These are phyloP conservation scores for Dolichopus griseipennis DNA, from an alignment of 2,888 invertebrate species.

Conservation along the genomic window DNA sequence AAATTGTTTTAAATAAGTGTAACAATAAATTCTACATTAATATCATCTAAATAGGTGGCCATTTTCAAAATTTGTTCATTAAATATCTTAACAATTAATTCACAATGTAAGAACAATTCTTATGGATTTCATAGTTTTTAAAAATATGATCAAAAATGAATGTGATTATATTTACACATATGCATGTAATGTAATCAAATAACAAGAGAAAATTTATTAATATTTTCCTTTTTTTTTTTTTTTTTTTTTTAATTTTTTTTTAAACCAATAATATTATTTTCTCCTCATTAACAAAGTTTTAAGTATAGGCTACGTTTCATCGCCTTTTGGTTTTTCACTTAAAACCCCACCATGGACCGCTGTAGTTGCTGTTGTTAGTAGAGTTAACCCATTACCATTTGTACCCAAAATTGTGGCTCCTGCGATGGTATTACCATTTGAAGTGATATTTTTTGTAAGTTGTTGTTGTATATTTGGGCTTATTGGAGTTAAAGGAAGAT, in stretches of 20 bases:
- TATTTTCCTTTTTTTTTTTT: constrained; percentile 19
- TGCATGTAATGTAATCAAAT: constrained; percentile 15
- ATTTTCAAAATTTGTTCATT: constrained; percentile 5
- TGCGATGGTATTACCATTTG: constrained; percentile 24
- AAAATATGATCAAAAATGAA: neutral
- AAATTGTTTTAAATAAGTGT: neutral
- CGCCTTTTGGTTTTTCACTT: constrained; percentile 26
- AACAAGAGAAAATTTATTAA: constrained; percentile 17
- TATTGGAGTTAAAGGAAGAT: constrained; percentile 39
- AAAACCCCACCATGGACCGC: constrained; percentile 23
- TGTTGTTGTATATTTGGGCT: constrained; percentile 34
- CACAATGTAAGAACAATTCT: neutral
- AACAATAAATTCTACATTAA: neutral
- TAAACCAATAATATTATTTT: constrained; percentile 23
- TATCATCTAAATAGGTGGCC: neutral
- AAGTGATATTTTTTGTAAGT: constrained; percentile 20
- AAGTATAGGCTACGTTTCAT: constrained; percentile 46
- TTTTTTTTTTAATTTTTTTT: constrained; percentile 28
- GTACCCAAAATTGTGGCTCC: constrained; percentile 22
- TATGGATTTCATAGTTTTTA: neutral
- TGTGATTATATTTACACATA: neutral
- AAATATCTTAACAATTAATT: neutral
- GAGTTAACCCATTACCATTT: constrained; percentile 23
- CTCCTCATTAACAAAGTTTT: constrained; percentile 43
- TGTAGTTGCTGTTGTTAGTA: constrained; percentile 20